These are phyloP conservation scores for Ptilonorhynchus violaceus DNA, from an alignment of 2,113 vertebrate species.

Conservation along the genomic window DNA sequence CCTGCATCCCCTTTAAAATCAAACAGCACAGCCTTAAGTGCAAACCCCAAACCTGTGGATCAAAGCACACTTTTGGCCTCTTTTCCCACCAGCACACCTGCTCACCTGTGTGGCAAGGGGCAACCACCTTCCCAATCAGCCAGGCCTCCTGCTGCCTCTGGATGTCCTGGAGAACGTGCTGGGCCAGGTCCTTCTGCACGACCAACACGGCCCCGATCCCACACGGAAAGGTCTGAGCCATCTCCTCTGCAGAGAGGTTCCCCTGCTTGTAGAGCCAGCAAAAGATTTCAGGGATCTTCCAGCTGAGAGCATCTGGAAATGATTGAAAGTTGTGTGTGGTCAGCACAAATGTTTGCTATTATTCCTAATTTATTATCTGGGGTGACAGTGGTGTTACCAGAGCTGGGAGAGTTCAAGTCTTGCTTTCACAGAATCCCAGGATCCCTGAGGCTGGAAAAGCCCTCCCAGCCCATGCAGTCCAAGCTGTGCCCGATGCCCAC, in stretches of 20 bases:
- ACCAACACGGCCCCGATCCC: slow-evolving; percentile 83
- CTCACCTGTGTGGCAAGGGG: slow-evolving; percentile 74
- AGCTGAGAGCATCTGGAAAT: slow-evolving; percentile 79
- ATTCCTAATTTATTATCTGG: background rate
- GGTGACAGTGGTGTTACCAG: background rate
- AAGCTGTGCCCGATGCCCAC: background rate
- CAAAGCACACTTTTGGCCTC: background rate
- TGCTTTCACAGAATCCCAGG: background rate
- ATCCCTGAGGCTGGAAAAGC: background rate
- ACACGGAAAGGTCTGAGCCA: slow-evolving; percentile 85
- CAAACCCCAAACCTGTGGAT: background rate
- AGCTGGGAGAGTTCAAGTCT: background rate
- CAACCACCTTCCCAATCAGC: slow-evolving; percentile 81
- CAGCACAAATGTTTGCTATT: background rate
- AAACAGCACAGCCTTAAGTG: background rate
- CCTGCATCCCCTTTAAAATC: background rate
- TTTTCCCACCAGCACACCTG: background rate
- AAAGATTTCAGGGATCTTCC: slow-evolving; percentile 84
- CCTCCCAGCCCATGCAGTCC: background rate
- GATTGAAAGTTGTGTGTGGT: background rate
- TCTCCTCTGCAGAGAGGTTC: slow-evolving; percentile 80
- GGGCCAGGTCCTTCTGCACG: slow-evolving; percentile 73
- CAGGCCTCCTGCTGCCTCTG: slow-evolving; percentile 80
- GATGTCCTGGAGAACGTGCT: slow-evolving; percentile 77
- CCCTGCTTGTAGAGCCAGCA: slow-evolving; percentile 85